These are phyloP conservation scores for Mesocricetus auratus DNA, from an alignment of 2,113 vertebrate genomes.

Conservation along the genomic window DNA sequence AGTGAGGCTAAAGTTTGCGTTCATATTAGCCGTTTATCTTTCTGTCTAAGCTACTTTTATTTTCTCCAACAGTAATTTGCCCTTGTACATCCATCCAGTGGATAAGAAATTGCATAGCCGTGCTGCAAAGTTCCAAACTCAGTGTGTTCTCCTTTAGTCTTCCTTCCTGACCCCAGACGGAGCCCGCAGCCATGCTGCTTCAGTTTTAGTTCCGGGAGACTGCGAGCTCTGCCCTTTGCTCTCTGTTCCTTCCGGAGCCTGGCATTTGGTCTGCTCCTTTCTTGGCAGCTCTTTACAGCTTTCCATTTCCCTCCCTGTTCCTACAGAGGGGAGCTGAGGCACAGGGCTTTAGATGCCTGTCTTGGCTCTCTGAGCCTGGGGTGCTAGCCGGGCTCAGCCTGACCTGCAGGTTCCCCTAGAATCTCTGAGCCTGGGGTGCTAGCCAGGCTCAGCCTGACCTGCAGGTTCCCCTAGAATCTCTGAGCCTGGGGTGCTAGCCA, in stretches of 20 bases:
- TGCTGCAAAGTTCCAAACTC: background rate
- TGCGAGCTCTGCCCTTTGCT: background rate
- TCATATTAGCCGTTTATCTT: background rate
- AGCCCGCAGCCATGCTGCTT: background rate
- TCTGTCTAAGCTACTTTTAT: background rate
- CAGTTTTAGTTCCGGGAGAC: background rate
- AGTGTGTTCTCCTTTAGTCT: background rate
- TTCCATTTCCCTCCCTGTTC: background rate
- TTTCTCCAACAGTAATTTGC: background rate
- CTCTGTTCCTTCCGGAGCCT: background rate
- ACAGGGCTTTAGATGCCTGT: background rate
- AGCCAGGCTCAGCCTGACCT: background rate
- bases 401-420: background rate
- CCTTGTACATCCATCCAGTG: background rate
- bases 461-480: background rate
- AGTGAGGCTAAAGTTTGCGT: conserved; percentile 12
- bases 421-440: background rate
- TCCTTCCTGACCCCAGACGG: background rate
- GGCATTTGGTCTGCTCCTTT: background rate
- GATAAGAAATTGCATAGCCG: conserved; percentile 14
- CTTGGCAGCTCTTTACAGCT: background rate
- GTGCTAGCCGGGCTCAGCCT: background rate
- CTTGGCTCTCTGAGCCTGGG: background rate
- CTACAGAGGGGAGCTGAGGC: background rate
- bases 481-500: background rate